Evolutionary conservation across 2,113 vertebrate genomes (phyloP), one percentile per base, ranked within the genome.

Genomic region (Gorsachius goisagi): DNA sequence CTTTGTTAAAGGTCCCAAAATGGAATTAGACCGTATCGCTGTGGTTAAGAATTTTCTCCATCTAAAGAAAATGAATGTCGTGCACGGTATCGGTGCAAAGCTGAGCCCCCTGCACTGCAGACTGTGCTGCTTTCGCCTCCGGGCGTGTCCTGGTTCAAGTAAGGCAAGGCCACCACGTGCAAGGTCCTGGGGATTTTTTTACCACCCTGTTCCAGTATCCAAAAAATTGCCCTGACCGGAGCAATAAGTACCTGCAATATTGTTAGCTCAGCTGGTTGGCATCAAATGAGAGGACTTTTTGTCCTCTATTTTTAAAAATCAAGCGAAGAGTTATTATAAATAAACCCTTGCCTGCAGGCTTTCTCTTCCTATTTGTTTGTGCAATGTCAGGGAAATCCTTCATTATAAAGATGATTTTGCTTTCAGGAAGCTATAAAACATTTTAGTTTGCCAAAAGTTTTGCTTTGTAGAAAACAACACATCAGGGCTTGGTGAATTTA

Each of bases 331-430:
- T 90, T 93, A 74, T 77, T 91, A 63, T 83, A 93, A 90, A 80
- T 77, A 96, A 95, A 88, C n/a, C 44, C 37, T 90, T 95, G 84
- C 75, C 84, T 73, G 45, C 63, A 69, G 89, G 81, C 93, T 93
- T 95, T 93, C 53, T 86, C 95, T 96, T 93, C n/a, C 62, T 45
- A 37, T 95, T 95, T 95, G 56, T 94, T 92, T 92, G 58, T 94
- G 77, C 68, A 69, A 8, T 88, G 77, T 93, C 87, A 85, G 75
- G 90, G 87, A 96, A 93, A 96, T 90, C 67, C 88, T 96, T 96
- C 93, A 87, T 95, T 96, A 81, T 84, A 96, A 85, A 95, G 72
- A 94, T 79, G 60, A 89, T 92, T 96, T 92, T 76, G 76, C 76
- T 89, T 96, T 93, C 71, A 94, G 81, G 64, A 95, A 83, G 49